Percentiles rank a stretch among this genome's conserved stretches.
Conservation (phyloP, 2,113 vertebrate genomes). For the Cebus imitator region DNA sequence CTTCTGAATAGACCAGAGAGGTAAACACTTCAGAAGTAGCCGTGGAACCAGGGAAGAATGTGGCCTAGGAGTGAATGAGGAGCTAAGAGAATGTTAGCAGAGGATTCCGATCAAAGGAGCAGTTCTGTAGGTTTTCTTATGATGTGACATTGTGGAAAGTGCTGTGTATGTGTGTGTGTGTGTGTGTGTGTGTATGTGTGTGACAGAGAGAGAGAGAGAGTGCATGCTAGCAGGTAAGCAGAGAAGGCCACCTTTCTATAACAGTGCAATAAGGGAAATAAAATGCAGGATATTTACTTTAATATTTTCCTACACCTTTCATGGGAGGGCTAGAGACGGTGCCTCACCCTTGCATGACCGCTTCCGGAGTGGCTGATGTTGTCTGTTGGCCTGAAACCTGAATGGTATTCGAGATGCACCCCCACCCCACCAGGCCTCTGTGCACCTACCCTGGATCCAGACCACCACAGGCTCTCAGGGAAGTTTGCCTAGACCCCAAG, state of each 20-base stretch:
- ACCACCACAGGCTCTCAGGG: accelerated
- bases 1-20: conserved; percentile 48
- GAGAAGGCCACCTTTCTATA: conserved; percentile 54
- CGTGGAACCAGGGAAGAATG: neutral
- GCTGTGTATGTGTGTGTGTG: neutral
- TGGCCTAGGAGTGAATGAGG: neutral
- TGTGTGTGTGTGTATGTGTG: neutral
- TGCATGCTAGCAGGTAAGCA: conserved; percentile 27
- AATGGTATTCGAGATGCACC: neutral
- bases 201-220: neutral
- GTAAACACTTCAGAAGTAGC: neutral
- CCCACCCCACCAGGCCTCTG: accelerated
- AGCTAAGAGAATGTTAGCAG: neutral
- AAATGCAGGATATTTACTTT: neutral
- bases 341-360: neutral
- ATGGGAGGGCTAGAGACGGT: neutral
- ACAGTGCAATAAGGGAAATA: neutral
- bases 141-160: conserved; percentile 13
- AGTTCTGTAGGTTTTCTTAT: conserved; percentile 23
- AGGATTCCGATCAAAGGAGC: neutral
- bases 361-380: neutral
- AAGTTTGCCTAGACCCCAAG: neutral
- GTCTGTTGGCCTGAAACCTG: neutral
- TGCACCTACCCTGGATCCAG: neutral
- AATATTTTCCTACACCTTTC: neutral